Conservation (phyloP, 2,888 invertebrate genomes). For the Psylliodes chrysocephalus region DNA sequence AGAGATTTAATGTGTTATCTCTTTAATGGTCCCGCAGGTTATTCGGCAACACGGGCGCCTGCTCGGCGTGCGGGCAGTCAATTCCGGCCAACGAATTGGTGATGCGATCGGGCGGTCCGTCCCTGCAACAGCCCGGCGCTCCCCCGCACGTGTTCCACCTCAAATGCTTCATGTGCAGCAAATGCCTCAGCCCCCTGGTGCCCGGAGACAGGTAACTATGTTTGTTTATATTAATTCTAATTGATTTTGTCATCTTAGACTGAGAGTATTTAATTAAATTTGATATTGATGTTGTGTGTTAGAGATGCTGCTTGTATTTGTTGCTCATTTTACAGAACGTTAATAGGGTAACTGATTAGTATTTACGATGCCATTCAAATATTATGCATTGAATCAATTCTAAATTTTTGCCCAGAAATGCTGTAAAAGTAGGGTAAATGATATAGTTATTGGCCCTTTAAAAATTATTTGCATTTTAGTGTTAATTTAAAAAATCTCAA, state of each 20-base stretch:
- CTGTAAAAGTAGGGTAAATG: no score
- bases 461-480: no score
- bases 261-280: background rate
- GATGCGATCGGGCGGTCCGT: conserved; percentile 80
- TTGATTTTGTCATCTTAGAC: conserved; percentile 11
- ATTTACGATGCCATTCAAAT: no score
- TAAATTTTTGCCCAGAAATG: no score
- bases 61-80: conserved; percentile 90
- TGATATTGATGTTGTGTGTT: no score
- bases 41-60: conserved; percentile 90
- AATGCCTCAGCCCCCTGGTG: conserved; percentile 88
- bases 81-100: conserved; percentile 95
- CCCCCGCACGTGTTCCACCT: conserved; percentile 88
- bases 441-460: no score
- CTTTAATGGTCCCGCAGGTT: conserved; percentile 74
- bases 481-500: no score
- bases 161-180: conserved; percentile 95
- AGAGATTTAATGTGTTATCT: conserved; percentile 57
- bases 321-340: no score
- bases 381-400: no score
- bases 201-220: conserved; percentile 76
- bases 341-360: no score
- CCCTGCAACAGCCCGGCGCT: conserved; percentile 68
- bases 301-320: no score
- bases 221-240: conserved; percentile 11